phyloP scores from a whole-genome alignment of 2,888 invertebrate species.

The Pardosa pseudoannulata region DNA sequence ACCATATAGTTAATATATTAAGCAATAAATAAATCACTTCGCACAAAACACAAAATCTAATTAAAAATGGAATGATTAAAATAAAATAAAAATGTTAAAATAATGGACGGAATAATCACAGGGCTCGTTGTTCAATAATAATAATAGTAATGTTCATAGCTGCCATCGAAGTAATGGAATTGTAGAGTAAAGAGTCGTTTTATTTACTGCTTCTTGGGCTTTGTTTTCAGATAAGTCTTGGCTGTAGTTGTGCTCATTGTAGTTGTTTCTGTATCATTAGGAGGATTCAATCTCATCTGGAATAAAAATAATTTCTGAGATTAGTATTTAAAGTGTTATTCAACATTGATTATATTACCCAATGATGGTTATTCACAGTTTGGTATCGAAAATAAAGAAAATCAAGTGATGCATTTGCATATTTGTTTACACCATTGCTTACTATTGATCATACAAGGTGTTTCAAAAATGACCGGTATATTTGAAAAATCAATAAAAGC shows the following conservation, averaged over 20 bases:
- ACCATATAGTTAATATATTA: too few species aligned
- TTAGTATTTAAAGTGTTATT: too few species aligned
- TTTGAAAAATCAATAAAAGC: too few species aligned
- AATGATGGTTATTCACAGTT: too few species aligned
- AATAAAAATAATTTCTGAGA: not conserved
- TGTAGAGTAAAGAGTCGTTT: too few species aligned
- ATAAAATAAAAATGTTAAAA: slow-evolving; percentile 3
- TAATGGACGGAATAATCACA: slow-evolving; percentile 23
- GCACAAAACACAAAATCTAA: not conserved
- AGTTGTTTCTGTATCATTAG: slow-evolving; percentile 73
- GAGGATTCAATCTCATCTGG: slow-evolving; percentile 74
- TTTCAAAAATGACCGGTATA: too few species aligned
- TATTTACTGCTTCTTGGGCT: slow-evolving; percentile 54
- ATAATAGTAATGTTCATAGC: not conserved
- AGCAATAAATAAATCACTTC: slow-evolving; percentile 3
- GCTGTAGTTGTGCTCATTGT: slow-evolving; percentile 72
- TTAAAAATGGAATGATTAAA: not conserved
- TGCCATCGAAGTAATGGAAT: slow-evolving; percentile 1
- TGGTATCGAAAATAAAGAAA: too few species aligned
- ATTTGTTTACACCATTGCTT: too few species aligned
- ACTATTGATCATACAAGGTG: too few species aligned
- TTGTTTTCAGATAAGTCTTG: slow-evolving; percentile 70
- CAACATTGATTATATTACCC: too few species aligned
- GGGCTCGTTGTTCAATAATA: not conserved
- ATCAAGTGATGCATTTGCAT: too few species aligned